A percentile compares a stretch with the other conserved stretches of the same genome.
These are phyloP conservation scores for Poeciliopsis turrubarensis DNA, from an alignment of 2,113 vertebrate genomes.

Conservation along the genomic window DNA sequence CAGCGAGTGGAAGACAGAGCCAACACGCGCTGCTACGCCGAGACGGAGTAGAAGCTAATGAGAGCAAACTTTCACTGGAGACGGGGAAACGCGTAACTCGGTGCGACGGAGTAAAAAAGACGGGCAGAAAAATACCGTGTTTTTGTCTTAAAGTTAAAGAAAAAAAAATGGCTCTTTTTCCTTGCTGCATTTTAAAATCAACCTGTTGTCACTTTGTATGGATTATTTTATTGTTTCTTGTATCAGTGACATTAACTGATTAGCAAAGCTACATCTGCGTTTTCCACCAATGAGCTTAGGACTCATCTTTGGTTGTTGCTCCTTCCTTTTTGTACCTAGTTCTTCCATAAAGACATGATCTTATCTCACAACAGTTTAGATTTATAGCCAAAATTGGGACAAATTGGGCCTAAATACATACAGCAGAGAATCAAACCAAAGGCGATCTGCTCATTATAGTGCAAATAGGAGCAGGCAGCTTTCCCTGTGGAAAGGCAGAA, in stretches of 20 bases:
- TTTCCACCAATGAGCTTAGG: neutral
- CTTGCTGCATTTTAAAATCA: neutral
- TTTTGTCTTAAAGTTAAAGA: slow-evolving; percentile 3
- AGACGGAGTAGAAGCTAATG: slow-evolving; percentile 43
- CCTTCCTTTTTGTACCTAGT: too few relatives aligned
- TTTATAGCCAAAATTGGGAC: too few relatives aligned
- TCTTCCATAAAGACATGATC: too few relatives aligned
- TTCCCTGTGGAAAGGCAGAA: too few relatives aligned
- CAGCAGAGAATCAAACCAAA: too few relatives aligned
- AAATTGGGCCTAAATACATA: too few relatives aligned
- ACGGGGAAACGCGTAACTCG: slow-evolving; percentile 15
- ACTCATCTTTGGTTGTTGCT: neutral
- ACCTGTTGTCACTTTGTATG: neutral
- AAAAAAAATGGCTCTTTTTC: neutral
- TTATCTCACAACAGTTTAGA: too few relatives aligned
- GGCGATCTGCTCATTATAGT: too few relatives aligned
- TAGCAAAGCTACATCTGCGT: neutral
- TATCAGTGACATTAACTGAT: neutral
- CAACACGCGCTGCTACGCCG: neutral
- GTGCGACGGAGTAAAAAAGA: slow-evolving; percentile 2
- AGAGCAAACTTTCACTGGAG: slow-evolving; percentile 42
- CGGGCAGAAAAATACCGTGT: neutral
- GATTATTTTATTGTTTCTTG: neutral
- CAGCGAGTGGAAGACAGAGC: slow-evolving; percentile 48
- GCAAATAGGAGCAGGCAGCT: too few relatives aligned